These are phyloP conservation scores for Thalassarche chlororhynchos DNA, from an alignment of 2,113 vertebrate genomes.

Conservation along the genomic window DNA sequence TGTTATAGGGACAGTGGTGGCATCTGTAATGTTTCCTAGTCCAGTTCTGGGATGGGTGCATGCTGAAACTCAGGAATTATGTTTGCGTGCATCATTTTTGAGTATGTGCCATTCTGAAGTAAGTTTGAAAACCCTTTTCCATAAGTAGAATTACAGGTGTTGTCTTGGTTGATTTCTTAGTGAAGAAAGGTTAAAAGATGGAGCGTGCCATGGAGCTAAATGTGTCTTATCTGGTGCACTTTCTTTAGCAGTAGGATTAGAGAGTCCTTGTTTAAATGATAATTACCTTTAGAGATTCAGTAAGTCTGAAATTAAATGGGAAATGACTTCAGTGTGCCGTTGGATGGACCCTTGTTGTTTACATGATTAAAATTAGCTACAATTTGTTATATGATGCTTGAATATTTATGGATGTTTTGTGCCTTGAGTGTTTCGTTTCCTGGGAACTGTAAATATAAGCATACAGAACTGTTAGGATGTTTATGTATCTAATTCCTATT, in stretches of 20 bases:
- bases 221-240: not conserved
- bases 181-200: not conserved
- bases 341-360: conserved; percentile 47
- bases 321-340: not conserved
- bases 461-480: not conserved
- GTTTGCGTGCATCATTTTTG: not conserved
- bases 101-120: not conserved
- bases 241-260: not conserved
- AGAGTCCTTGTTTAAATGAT: not conserved
- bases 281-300: conserved; percentile 1
- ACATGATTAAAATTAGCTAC: conserved; percentile 51
- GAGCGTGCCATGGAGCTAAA: not conserved
- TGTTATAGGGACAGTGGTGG: not conserved
- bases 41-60: not conserved
- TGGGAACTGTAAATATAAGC: not conserved
- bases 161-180: not conserved
- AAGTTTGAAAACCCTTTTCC: not conserved
- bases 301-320: conserved; percentile 31
- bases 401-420: conserved; percentile 47
- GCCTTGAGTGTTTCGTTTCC: conserved; percentile 38
- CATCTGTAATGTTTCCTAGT: not conserved
- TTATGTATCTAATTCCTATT: not conserved
- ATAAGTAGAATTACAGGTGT: not conserved
- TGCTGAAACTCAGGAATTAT: not conserved
- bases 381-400: not conserved